Evolutionary conservation across 1,140 invertebrate genomes (phyloP), one percentile per base, ranked within the genome.

Genomic region (Drosophila tani): DNA sequence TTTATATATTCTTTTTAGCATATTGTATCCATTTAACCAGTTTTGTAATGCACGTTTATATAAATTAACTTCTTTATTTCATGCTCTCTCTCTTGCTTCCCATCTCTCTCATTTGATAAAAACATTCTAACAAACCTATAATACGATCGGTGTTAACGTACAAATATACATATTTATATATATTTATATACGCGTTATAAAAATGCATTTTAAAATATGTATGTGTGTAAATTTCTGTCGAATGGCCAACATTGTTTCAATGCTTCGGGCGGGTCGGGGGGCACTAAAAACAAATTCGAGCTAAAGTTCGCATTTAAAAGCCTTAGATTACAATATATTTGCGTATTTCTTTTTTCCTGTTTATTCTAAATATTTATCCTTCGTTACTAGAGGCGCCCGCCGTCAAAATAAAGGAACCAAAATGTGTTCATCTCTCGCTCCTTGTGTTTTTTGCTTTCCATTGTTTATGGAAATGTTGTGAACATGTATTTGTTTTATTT

Each of bases 191-290:
- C 51, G 71, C 68, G 51, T 60, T 80, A 88, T 78, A 87, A 88
- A 87, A 87, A 83, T 83, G 60, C 71, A 83, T 60, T 80, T 83
- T 80, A 79, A 82, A 88, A 84, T 85, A 85, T 81, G 70, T 70
- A 5, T 11, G n/a, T 38, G 51, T 55, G 51, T 35, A 21, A 24
- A 45, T 24, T 59, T 59, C 45, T 35, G 47, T 57, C 66, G 9
- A 53, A 15, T 21, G 56, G 46, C 49, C 67, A 76, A 68, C 63
- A 77, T 41, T 69, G 40, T 53, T 68, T 55, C 32, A 35, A 45
- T 58, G 27, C 56, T 63, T 51, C 11, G 29, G 35, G 69, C 47
- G 35, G 14, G 27, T 59, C 45, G 19, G 51, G 63, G 69, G 64
- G 51, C 68, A 80, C 75, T 87, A 70, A 81, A 87, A 85, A 80